phyloP scores from a whole-genome alignment of 2,888 invertebrate species.

The Chesias legatella region DNA sequence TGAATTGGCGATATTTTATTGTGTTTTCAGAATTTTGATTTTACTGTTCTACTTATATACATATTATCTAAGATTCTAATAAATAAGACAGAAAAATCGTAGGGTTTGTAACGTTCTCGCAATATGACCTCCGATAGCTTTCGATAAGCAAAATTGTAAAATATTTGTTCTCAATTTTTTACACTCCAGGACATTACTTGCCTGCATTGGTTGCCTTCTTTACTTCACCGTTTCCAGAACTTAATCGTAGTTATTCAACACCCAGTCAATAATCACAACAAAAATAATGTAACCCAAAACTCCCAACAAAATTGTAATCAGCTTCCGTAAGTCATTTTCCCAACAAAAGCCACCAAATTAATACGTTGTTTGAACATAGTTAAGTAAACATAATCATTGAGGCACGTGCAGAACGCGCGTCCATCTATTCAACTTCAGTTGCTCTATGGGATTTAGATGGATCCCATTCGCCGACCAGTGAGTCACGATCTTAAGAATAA shows the following conservation, averaged over 20 bases:
- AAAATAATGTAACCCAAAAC: slow-evolving; percentile 11
- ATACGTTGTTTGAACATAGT: slow-evolving; percentile 78
- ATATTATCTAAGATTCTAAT: neutral
- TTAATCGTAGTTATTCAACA: too few species aligned
- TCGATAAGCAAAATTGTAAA: too few species aligned
- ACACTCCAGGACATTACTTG: too few species aligned
- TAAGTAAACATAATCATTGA: slow-evolving; percentile 74
- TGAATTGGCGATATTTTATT: slow-evolving; percentile 37
- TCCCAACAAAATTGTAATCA: slow-evolving; percentile 29
- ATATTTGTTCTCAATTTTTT: too few species aligned
- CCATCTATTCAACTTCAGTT: slow-evolving; percentile 52
- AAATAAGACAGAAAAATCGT: too few species aligned
- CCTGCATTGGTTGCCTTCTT: too few species aligned
- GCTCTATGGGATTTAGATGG: slow-evolving; percentile 67
- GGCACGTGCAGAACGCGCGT: slow-evolving; percentile 67
- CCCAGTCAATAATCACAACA: neutral
- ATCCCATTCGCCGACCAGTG: slow-evolving; percentile 65
- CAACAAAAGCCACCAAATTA: slow-evolving; percentile 72
- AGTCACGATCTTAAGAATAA: slow-evolving; percentile 73
- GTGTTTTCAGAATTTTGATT: slow-evolving; percentile 34
- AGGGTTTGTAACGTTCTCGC: too few species aligned
- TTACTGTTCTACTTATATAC: neutral
- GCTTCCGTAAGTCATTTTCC: slow-evolving; percentile 67
- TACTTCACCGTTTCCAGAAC: too few species aligned
- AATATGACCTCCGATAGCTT: too few species aligned